These are phyloP conservation scores for Lutraria rhynchaena DNA, from an alignment of 1,140 invertebrate genomes.

Conservation along the genomic window DNA sequence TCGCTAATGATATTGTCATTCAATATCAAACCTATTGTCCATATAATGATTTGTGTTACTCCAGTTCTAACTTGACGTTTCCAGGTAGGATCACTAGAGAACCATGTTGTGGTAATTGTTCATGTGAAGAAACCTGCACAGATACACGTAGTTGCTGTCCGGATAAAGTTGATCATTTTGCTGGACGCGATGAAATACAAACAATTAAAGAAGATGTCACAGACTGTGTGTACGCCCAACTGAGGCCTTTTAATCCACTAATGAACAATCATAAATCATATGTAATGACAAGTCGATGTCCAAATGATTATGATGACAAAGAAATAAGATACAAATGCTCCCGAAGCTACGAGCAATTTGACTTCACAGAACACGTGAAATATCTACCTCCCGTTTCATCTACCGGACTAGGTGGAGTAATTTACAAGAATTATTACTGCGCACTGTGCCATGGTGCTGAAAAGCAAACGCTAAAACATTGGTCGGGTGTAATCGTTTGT, in stretches of 20 bases:
- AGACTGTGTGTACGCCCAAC: slow-evolving; percentile 20
- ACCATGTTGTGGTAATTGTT: slow-evolving; percentile 1
- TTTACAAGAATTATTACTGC: slow-evolving; percentile 17
- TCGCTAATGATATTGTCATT: background rate
- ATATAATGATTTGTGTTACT: slow-evolving; percentile 8
- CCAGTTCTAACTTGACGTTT: background rate
- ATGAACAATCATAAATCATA: background rate
- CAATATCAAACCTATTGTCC: slow-evolving; percentile 16
- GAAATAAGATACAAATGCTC: background rate
- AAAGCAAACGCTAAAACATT: background rate
- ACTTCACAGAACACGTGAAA: slow-evolving; percentile 5
- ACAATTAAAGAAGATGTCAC: background rate
- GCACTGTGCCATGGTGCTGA: background rate
- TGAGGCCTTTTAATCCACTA: background rate
- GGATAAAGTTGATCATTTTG: background rate
- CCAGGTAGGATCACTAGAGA: no score
- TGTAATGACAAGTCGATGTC: slow-evolving; percentile 11
- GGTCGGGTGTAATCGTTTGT: background rate
- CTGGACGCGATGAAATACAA: background rate
- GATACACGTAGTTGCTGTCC: background rate
- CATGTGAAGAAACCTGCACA: background rate
- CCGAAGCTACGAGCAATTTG: slow-evolving; percentile 12
- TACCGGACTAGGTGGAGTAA: background rate
- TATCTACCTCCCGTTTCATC: slow-evolving; percentile 1
- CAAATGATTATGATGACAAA: background rate